These are phyloP conservation scores for Leptinotarsa rubiginosa DNA, from an alignment of 2,888 invertebrate genomes.

Conservation along the genomic window DNA sequence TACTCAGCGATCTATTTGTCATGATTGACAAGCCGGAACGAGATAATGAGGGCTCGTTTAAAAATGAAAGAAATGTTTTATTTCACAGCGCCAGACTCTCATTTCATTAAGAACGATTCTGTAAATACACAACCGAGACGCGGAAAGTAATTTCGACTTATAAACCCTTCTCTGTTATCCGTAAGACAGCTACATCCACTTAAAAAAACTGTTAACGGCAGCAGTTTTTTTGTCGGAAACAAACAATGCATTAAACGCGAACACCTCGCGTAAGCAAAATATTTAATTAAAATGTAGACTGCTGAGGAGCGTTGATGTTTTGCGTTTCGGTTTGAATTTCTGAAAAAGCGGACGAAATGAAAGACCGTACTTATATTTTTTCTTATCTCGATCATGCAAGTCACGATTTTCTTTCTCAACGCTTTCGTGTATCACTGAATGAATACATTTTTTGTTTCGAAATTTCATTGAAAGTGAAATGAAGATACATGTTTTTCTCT, in stretches of 20 bases:
- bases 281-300: constrained; percentile 30
- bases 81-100: constrained; percentile 27
- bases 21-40: constrained; percentile 27
- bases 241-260: constrained; percentile 20
- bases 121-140: constrained; percentile 22
- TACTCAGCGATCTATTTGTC: constrained; percentile 19
- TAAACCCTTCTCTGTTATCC: constrained; percentile 22
- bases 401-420: constrained; percentile 14
- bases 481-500: not conserved
- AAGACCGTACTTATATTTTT: constrained; percentile 9
- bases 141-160: constrained; percentile 24
- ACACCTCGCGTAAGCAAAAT: constrained; percentile 28
- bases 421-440: not conserved
- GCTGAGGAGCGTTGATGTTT: constrained; percentile 20
- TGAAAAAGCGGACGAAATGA: constrained; percentile 13
- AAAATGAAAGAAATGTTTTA: constrained; percentile 30
- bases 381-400: constrained; percentile 13
- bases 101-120: constrained; percentile 28
- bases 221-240: constrained; percentile 23
- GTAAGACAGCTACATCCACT: constrained; percentile 14
- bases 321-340: not conserved
- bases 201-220: constrained; percentile 19
- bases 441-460: not conserved
- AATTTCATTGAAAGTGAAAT: not conserved
- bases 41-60: constrained; percentile 27